phyloP scores from a whole-genome alignment of 2,113 vertebrate genomes.

The Oncorhynchus masou region DNA sequence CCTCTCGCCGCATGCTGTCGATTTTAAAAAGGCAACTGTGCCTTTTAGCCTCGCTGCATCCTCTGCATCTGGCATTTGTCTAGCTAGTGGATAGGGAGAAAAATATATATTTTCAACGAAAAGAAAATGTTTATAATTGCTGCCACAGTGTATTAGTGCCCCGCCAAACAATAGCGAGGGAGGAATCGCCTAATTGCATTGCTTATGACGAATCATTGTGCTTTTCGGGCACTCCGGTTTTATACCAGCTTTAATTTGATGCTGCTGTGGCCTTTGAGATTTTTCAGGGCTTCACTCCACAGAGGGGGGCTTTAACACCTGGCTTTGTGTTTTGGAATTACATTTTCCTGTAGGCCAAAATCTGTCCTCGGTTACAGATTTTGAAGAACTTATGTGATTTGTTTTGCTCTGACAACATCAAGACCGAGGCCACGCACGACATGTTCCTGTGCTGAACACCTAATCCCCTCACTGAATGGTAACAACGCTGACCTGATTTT shows the following conservation, averaged over 20 bases:
- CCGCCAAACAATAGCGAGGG: conserved; percentile 29
- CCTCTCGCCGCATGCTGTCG: conserved; percentile 2
- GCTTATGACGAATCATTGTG: conserved; percentile 48
- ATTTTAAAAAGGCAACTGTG: conserved; percentile 16
- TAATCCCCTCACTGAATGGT: not conserved
- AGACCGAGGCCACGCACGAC: not conserved
- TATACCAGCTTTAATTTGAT: conserved; percentile 35
- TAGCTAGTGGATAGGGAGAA: conserved; percentile 31
- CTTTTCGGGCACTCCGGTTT: conserved; percentile 44
- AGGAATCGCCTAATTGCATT: conserved; percentile 52
- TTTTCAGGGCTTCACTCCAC: conserved; percentile 6
- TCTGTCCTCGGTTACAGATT: not conserved
- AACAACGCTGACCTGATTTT: conserved; percentile 3
- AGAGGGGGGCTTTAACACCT: conserved; percentile 1
- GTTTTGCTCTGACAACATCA: conserved; percentile 11
- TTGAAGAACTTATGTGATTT: not conserved
- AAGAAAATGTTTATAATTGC: conserved; percentile 57
- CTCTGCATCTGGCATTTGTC: conserved; percentile 61
- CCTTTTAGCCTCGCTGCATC: conserved; percentile 45
- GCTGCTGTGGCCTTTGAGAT: conserved; percentile 9
- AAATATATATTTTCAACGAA: conserved; percentile 37
- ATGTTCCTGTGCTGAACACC: not conserved
- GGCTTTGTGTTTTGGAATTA: not conserved
- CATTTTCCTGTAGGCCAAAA: not conserved
- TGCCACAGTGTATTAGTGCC: conserved; percentile 46